These are phyloP conservation scores for Penaeus monodon DNA, from an alignment of 2,888 invertebrate species.

Conservation along the genomic window DNA sequence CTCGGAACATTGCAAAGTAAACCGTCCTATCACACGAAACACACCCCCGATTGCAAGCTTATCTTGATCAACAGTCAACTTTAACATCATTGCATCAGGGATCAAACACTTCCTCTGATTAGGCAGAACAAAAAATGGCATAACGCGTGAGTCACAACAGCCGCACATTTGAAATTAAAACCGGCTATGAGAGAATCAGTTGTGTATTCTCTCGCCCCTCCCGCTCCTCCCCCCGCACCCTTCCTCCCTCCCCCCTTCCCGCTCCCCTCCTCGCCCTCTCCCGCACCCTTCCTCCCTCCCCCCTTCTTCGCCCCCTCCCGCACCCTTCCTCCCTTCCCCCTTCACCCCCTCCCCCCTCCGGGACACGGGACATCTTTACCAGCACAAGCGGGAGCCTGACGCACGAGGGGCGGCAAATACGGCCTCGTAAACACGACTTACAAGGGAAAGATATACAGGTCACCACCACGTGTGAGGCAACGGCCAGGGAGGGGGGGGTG, in stretches of 20 bases:
- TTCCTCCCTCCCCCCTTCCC: neutral
- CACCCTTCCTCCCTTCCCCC: neutral
- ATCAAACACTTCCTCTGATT: too few species aligned
- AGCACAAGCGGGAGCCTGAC: neutral
- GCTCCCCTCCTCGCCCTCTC: neutral
- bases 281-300: slow-evolving; percentile 18
- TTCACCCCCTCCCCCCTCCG: neutral
- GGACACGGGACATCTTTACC: neutral
- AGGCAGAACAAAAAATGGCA: too few species aligned
- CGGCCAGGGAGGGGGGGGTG: neutral
- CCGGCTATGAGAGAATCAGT: too few species aligned
- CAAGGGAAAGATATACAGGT: neutral
- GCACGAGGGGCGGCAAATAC: slow-evolving; percentile 1
- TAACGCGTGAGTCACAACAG: too few species aligned
- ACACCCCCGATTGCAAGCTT: too few species aligned
- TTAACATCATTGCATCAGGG: too few species aligned
- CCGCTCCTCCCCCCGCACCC: too few species aligned
- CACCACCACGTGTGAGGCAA: neutral
- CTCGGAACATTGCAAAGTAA: too few species aligned
- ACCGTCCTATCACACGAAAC: too few species aligned
- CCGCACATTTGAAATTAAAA: too few species aligned
- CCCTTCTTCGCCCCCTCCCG: slow-evolving; percentile 12
- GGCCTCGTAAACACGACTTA: neutral
- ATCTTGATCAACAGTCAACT: too few species aligned
- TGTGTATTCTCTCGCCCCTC: too few species aligned